Conservation (phyloP, 2,797 vertebrate genomes). For the Mus spretus region DNA sequence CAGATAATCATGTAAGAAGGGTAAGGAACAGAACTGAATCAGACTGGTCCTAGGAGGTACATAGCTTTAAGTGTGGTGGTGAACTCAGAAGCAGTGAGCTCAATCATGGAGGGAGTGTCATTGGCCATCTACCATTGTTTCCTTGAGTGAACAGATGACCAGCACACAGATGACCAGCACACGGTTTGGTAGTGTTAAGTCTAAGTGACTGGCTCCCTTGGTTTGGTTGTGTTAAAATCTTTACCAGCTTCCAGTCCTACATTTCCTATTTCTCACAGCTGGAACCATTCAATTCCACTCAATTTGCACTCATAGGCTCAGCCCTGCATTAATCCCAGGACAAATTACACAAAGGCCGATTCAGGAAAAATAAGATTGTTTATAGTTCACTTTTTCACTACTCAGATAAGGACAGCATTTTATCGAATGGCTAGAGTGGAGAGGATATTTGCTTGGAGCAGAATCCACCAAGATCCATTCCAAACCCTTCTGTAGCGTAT, state of each 20-base stretch:
- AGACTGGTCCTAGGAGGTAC: neutral
- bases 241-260: neutral
- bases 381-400: neutral
- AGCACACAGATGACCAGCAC: neutral
- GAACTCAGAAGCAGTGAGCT: neutral
- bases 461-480: neutral
- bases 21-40: neutral
- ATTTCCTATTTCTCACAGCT: neutral
- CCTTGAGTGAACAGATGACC: neutral
- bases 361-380: slow-evolving; percentile 34
- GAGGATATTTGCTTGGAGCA: neutral
- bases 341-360: neutral
- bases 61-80: neutral
- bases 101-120: neutral
- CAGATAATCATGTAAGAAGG: neutral
- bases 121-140: neutral
- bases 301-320: neutral
- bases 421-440: neutral
- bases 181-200: neutral
- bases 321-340: neutral
- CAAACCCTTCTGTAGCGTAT: neutral
- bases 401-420: neutral
- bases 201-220: neutral
- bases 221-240: neutral
- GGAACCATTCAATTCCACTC: neutral